Percentiles rank a stretch among this genome's conserved stretches.
phyloP scores from a whole-genome alignment of 2,888 invertebrate genomes.

The Cheilosia urbana region DNA sequence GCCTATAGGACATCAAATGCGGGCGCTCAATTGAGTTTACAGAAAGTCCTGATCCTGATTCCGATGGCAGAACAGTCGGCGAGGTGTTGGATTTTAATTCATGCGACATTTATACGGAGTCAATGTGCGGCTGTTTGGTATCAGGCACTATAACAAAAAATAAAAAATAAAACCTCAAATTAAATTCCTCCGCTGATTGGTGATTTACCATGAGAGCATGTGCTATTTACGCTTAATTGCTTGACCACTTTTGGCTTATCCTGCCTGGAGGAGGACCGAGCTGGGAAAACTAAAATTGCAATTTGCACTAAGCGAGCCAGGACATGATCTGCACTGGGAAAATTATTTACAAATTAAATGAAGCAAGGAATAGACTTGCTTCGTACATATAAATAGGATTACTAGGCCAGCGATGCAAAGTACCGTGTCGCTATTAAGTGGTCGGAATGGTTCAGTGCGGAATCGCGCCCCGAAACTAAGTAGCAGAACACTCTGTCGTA shows the following conservation, averaged over 20 bases:
- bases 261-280: background rate
- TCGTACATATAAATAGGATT: background rate
- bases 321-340: constrained; percentile 18
- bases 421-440: constrained; percentile 32
- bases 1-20: constrained; percentile 61
- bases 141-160: constrained; percentile 18
- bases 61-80: constrained; percentile 27
- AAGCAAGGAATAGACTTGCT: constrained; percentile 24
- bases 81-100: constrained; percentile 60
- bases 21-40: constrained; percentile 66
- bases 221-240: constrained; percentile 57
- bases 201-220: constrained; percentile 43
- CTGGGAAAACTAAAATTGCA: constrained; percentile 31
- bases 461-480: constrained; percentile 1
- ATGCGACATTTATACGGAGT: constrained; percentile 9
- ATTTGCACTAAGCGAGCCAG: constrained; percentile 34
- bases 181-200: constrained; percentile 49
- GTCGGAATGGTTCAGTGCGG: background rate
- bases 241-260: constrained; percentile 37
- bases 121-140: constrained; percentile 27
- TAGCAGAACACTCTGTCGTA: constrained; percentile 35
- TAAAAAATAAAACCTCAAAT: constrained; percentile 3
- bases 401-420: constrained; percentile 28
- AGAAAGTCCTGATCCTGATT: constrained; percentile 30
- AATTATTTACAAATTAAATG: constrained; percentile 52